A percentile compares a stretch with the other conserved stretches of the same genome.
phyloP scores from a whole-genome alignment of 2,113 vertebrate genomes.

The Procapra przewalskii region DNA sequence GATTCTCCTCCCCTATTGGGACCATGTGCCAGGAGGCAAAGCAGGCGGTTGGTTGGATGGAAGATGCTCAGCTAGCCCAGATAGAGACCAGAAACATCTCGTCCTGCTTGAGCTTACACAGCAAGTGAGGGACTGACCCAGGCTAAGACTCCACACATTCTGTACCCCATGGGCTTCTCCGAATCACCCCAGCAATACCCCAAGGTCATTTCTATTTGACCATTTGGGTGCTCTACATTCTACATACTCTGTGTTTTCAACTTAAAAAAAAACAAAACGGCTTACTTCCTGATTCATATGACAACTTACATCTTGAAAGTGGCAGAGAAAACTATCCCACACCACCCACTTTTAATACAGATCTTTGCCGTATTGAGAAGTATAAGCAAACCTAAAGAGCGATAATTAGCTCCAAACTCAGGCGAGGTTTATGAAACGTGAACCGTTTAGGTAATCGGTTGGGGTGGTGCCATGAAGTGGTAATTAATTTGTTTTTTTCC shows the following conservation, averaged over 20 bases:
- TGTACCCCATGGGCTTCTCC: neutral
- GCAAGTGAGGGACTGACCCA: neutral
- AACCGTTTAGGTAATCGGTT: constrained; percentile 78
- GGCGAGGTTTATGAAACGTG: constrained; percentile 68
- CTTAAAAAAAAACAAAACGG: neutral
- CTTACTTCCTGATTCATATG: neutral
- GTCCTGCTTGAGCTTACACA: neutral
- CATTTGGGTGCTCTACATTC: neutral
- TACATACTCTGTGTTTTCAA: neutral
- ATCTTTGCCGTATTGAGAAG: constrained; percentile 67
- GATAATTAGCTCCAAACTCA: constrained; percentile 81
- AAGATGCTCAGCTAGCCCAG: neutral
- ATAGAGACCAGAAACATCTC: neutral
- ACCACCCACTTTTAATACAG: neutral
- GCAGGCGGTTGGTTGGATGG: neutral
- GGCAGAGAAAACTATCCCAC: neutral
- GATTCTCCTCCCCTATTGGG: neutral
- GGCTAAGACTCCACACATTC: neutral
- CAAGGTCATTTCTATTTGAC: neutral
- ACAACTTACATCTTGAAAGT: constrained; percentile 22
- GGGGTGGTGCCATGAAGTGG: constrained; percentile 76
- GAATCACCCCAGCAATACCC: neutral
- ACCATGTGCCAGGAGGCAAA: neutral
- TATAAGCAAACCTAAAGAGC: constrained; percentile 71
- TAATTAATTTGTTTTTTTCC: constrained; percentile 81